Percentiles rank a stretch among this genome's conserved stretches.
These are phyloP conservation scores for Osmoderma eremita DNA, from an alignment of 2,888 invertebrate genomes.

Conservation along the genomic window DNA sequence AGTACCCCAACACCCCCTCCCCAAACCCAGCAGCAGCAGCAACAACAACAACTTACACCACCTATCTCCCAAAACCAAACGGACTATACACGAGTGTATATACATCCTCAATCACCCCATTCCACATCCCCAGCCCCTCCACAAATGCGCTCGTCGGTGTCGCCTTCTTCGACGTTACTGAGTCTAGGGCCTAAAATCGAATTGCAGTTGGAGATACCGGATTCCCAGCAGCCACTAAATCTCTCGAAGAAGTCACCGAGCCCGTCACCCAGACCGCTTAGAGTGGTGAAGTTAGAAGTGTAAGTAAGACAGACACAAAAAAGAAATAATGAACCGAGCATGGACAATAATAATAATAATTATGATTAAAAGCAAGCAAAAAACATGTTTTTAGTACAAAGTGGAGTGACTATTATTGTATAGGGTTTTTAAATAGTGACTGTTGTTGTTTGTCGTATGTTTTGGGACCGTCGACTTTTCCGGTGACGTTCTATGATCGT, in stretches of 20 bases:
- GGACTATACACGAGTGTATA: constrained; percentile 63
- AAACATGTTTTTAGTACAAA: constrained; percentile 41
- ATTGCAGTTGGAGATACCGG: constrained; percentile 85
- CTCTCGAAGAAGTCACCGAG: constrained; percentile 87
- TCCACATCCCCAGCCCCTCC: constrained; percentile 63
- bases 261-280: constrained; percentile 75
- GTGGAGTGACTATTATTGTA: constrained; percentile 45
- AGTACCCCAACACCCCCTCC: constrained; percentile 59
- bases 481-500: constrained; percentile 62
- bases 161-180: constrained; percentile 62
- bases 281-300: constrained; percentile 62
- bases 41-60: constrained; percentile 48
- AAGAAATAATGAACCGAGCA: constrained; percentile 24
- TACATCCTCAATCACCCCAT: constrained; percentile 62
- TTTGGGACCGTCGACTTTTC: constrained; percentile 46
- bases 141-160: constrained; percentile 58
- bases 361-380: constrained; percentile 35
- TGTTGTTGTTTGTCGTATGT: constrained; percentile 35
- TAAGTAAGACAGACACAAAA: constrained; percentile 49
- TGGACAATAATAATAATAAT: constrained; percentile 29
- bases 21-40: constrained; percentile 20
- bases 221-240: constrained; percentile 85
- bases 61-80: constrained; percentile 59
- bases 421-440: constrained; percentile 35
- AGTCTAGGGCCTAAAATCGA: constrained; percentile 69